Conservation (phyloP, 2,797 vertebrate genomes). For the Oryzias dopingdopingensis region DNA sequence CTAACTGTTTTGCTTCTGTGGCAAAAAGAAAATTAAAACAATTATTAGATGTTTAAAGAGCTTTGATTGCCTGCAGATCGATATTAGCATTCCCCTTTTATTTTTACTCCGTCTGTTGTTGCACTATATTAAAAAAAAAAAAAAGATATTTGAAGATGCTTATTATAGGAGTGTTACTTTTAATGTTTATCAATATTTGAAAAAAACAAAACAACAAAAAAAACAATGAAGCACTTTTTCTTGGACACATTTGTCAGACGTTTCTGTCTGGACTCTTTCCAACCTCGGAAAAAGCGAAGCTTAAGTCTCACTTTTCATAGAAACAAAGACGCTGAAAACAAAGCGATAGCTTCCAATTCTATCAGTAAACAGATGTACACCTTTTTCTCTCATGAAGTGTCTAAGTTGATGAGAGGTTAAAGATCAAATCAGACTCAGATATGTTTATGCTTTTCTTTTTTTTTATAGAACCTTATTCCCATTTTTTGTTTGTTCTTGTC, state of each 20-base stretch:
- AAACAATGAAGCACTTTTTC: conserved; percentile 77
- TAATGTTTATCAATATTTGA: conserved; percentile 77
- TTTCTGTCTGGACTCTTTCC: conserved; percentile 27
- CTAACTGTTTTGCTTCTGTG: conserved; percentile 81
- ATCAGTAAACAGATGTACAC: neutral
- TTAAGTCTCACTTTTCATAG: conserved; percentile 12
- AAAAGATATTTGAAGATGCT: conserved; percentile 70
- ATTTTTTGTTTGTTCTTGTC: conserved; percentile 16
- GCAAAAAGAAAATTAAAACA: conserved; percentile 56
- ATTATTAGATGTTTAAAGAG: conserved; percentile 75
- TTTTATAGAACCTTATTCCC: conserved; percentile 51
- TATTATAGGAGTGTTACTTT: conserved; percentile 79
- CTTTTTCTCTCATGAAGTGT: conserved; percentile 27
- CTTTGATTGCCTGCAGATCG: conserved; percentile 82
- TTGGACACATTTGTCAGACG: conserved; percentile 50
- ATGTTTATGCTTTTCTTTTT: conserved; percentile 57
- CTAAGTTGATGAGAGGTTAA: conserved; percentile 30
- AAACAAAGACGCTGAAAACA: neutral
- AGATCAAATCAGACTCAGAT: conserved; percentile 22
- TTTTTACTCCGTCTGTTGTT: conserved; percentile 74
- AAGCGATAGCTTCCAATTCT: too few relatives aligned
- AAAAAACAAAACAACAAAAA: conserved; percentile 72
- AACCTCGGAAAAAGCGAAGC: conserved; percentile 26
- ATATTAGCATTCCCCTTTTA: conserved; percentile 60
- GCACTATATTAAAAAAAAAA: conserved; percentile 68